phyloP scores from a whole-genome alignment of 2,797 vertebrate species.

The Hypotaenidia okinawae region DNA sequence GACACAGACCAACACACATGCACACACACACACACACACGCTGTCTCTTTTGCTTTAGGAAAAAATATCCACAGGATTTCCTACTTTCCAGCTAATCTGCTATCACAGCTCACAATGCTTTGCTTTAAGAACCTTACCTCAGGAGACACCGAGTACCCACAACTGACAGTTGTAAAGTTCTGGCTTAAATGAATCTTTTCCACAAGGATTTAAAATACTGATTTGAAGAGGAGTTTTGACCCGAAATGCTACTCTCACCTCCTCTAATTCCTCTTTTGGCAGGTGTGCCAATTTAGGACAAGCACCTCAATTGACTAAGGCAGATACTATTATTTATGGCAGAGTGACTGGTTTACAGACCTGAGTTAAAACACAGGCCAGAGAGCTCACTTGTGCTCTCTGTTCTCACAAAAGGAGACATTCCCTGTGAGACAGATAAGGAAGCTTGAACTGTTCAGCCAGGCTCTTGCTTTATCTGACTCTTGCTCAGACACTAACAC shows the following conservation, averaged over 20 bases:
- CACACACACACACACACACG: neutral
- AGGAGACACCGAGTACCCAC: neutral
- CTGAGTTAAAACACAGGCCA: neutral
- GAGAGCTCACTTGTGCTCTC: neutral
- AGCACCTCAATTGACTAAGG: neutral
- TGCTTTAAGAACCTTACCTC: neutral
- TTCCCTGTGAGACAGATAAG: slow-evolving; percentile 6
- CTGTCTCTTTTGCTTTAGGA: neutral
- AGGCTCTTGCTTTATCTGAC: neutral
- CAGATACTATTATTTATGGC: neutral
- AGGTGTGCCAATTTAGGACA: neutral
- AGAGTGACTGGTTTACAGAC: neutral
- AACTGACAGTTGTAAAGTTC: neutral
- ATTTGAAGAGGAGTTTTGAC: neutral
- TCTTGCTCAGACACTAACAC: neutral
- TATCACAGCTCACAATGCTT: neutral
- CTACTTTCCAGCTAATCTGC: neutral
- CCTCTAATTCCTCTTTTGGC: slow-evolving; percentile 1
- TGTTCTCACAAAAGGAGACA: slow-evolving; percentile 10
- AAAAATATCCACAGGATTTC: neutral
- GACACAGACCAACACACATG: neutral
- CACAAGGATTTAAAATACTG: neutral
- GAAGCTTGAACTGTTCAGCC: slow-evolving; percentile 5
- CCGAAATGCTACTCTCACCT: neutral
- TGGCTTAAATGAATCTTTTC: neutral